These are phyloP conservation scores for Trematomus bernacchii DNA, from an alignment of 2,797 vertebrate species.

Conservation along the genomic window DNA sequence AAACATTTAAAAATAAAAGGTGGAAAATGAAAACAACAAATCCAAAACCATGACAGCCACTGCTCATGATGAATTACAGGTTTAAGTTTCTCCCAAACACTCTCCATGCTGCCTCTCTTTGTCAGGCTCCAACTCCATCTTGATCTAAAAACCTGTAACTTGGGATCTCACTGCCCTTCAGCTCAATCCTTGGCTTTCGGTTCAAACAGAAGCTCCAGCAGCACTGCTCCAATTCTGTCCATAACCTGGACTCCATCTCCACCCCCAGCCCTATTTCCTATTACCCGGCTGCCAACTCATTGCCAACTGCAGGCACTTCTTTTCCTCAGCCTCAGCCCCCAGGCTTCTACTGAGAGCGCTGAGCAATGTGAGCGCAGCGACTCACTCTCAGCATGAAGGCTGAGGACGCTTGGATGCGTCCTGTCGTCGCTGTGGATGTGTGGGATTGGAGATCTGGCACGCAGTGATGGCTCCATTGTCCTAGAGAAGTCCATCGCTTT, in stretches of 20 bases:
- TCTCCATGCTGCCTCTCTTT: not conserved
- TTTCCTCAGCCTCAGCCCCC: conserved; percentile 46
- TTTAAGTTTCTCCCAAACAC: not conserved
- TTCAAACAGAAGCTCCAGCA: conserved; percentile 38
- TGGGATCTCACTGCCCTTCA: conserved; percentile 10
- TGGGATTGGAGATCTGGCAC: conserved; percentile 73
- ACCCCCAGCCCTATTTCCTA: conserved; percentile 20
- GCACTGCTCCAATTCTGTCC: conserved; percentile 42
- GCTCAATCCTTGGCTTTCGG: conserved; percentile 14
- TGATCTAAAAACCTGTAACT: conserved; percentile 7
- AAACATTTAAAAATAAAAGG: too few species aligned
- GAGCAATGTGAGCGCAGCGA: conserved; percentile 52
- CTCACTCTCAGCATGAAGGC: conserved; percentile 70
- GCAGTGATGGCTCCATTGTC: conserved; percentile 70
- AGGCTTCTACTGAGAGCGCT: conserved; percentile 49
- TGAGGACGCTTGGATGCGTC: conserved; percentile 74
- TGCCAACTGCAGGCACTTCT: conserved; percentile 56
- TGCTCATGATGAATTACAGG: conserved; percentile 1
- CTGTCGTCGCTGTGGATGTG: conserved; percentile 74
- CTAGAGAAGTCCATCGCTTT: conserved; percentile 45
- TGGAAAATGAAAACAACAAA: too few species aligned
- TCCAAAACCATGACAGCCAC: not conserved
- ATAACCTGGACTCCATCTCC: conserved; percentile 33
- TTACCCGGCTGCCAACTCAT: conserved; percentile 31
- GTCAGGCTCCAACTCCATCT: not conserved